phyloP scores from a whole-genome alignment of 1,140 invertebrate genomes.

The Batillaria attramentaria region DNA sequence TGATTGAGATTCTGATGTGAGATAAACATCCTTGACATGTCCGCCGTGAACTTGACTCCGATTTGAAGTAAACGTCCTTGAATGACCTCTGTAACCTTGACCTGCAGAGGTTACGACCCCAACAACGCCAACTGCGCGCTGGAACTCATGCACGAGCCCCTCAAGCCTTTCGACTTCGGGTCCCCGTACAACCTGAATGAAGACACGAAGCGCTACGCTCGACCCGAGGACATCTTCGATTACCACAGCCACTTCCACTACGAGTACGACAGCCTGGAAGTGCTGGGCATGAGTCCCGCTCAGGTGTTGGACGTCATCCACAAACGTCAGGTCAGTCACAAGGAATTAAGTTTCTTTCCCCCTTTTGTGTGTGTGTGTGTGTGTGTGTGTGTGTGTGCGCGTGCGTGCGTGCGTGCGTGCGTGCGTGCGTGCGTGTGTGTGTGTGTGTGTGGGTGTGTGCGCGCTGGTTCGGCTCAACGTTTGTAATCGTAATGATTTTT shows the following conservation, averaged over 20 bases:
- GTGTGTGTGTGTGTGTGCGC: neutral
- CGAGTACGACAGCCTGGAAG: constrained; percentile 43
- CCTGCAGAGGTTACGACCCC: constrained; percentile 39
- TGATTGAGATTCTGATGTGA: too few relatives aligned
- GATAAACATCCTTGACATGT: too few relatives aligned
- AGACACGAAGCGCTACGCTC: constrained; percentile 38
- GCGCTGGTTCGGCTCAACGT: too few relatives aligned
- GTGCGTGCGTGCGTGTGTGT: neutral
- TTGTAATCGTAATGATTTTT: too few relatives aligned
- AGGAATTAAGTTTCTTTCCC: too few relatives aligned
- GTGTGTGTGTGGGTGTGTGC: too few relatives aligned
- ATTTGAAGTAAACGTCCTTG: too few relatives aligned
- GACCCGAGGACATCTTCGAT: constrained; percentile 37
- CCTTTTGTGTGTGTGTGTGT: neutral
- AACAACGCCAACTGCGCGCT: constrained; percentile 45
- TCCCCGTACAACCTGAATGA: constrained; percentile 46
- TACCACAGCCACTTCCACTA: constrained; percentile 46
- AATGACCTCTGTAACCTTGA: too few relatives aligned
- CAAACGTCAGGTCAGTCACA: constrained; percentile 30
- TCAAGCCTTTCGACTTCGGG: constrained; percentile 51
- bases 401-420: too few relatives aligned
- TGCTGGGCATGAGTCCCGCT: constrained; percentile 36
- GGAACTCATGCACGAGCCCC: constrained; percentile 40
- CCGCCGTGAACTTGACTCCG: too few relatives aligned
- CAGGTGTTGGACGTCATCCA: constrained; percentile 40